A percentile compares a stretch with the other conserved stretches of the same genome.
These are phyloP conservation scores for Dyspetes luteomarginatus DNA, from an alignment of 2,888 invertebrate species.

Conservation along the genomic window DNA sequence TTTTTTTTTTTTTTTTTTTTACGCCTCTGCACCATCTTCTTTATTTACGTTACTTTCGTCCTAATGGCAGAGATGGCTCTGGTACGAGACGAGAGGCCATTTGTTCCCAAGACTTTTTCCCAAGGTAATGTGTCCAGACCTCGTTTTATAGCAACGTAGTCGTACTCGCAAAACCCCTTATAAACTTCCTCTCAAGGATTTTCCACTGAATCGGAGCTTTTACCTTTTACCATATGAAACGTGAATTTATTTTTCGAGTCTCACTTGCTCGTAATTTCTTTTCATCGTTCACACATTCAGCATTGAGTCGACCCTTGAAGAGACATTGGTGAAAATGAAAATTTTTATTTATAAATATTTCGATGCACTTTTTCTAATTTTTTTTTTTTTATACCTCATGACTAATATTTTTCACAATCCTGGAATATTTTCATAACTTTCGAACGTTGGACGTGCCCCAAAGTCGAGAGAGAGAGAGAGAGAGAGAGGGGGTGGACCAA, in stretches of 20 bases:
- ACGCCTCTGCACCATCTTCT: neutral
- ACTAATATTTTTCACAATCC: neutral
- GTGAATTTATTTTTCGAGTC: conserved; percentile 5
- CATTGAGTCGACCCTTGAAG: neutral
- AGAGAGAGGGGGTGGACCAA: neutral
- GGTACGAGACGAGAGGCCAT: neutral
- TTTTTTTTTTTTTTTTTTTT: neutral
- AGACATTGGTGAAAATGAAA: too few species aligned
- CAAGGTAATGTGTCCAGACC: neutral
- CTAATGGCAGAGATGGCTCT: neutral
- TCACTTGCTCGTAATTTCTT: neutral
- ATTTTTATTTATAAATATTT: too few species aligned
- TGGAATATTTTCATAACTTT: conserved; percentile 15
- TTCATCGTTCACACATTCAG: neutral
- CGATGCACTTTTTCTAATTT: too few species aligned
- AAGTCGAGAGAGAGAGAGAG: neutral
- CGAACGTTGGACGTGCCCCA: conserved; percentile 20
- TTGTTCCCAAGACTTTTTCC: neutral
- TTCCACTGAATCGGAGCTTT: neutral
- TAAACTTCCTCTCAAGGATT: conserved; percentile 8
- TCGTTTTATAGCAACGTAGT: neutral
- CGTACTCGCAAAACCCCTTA: conserved; percentile 9
- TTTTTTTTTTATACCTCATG: neutral
- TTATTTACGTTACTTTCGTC: neutral
- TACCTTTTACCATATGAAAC: neutral